Conservation (phyloP, 2,113 vertebrate genomes). For the Cyphotilapia sp. region DNA sequence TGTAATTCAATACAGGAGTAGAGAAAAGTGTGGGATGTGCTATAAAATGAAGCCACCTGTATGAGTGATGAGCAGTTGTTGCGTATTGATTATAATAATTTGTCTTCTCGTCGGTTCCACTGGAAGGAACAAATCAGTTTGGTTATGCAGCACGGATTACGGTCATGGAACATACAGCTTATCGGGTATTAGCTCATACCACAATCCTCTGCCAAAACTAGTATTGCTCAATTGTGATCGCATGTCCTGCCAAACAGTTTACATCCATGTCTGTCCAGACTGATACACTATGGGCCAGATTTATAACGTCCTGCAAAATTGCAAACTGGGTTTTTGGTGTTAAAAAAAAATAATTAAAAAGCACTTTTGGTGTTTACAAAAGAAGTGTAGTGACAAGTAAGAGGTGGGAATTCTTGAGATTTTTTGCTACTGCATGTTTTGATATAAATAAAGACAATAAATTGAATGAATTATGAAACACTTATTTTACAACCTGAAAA, state of each 20-base stretch:
- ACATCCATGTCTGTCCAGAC: not conserved
- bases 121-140: not conserved
- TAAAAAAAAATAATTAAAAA: not conserved
- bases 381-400: not conserved
- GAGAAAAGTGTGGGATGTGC: not conserved
- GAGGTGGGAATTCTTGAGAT: not conserved
- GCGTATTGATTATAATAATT: not conserved
- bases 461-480: not conserved
- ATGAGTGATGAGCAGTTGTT: not conserved
- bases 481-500: not conserved
- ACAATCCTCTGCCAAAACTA: not conserved
- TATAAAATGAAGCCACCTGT: not conserved
- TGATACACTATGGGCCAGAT: not conserved
- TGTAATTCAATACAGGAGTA: not conserved
- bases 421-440: not conserved
- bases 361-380: not conserved
- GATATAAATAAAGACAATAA: not conserved
- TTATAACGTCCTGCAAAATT: not conserved
- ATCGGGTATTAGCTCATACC: not conserved
- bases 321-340: not conserved
- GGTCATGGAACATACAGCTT: not conserved
- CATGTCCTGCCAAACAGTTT: not conserved
- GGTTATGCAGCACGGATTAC: not conserved
- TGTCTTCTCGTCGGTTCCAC: not conserved
- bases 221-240: not conserved